These are phyloP conservation scores for Aurelia sp. DNA, from an alignment of 30 jellyfish, hydroid and myxozoan species.

Conservation along the genomic window DNA sequence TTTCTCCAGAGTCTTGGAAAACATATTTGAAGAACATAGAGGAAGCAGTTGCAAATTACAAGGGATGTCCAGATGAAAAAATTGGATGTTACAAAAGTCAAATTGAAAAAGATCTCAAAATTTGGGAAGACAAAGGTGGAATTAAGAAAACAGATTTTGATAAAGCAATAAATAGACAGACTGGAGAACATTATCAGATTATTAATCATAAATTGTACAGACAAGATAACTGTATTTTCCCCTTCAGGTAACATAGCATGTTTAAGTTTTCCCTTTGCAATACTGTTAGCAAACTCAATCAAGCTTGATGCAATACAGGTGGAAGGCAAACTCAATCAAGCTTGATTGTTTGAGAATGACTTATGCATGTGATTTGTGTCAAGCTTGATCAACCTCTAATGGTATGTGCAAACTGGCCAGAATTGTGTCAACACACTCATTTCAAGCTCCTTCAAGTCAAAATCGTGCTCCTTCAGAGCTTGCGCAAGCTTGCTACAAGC, in stretches of 20 bases:
- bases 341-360: too few species aligned
- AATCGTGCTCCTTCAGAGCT: too few species aligned
- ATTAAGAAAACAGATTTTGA: conserved; percentile 67
- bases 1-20: conserved; percentile 70
- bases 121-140: conserved; percentile 87
- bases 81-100: conserved; percentile 69
- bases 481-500: too few species aligned
- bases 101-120: conserved; percentile 68
- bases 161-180: conserved; percentile 40
- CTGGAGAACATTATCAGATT: conserved; percentile 90
- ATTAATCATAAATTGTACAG: conserved; percentile 82
- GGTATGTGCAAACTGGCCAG: too few species aligned
- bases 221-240: conserved; percentile 73
- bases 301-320: too few species aligned
- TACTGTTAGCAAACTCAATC: too few species aligned
- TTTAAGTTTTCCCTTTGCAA: too few species aligned
- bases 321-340: too few species aligned
- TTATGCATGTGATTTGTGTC: too few species aligned
- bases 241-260: conserved; percentile 53
- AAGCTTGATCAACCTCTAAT: too few species aligned
- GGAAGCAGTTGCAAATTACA: conserved; percentile 54
- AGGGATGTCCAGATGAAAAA: conserved; percentile 71
- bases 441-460: too few species aligned
- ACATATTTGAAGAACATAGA: conserved; percentile 41
- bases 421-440: too few species aligned